Conservation (phyloP, 1,140 invertebrate genomes). For the Solen grandis region DNA sequence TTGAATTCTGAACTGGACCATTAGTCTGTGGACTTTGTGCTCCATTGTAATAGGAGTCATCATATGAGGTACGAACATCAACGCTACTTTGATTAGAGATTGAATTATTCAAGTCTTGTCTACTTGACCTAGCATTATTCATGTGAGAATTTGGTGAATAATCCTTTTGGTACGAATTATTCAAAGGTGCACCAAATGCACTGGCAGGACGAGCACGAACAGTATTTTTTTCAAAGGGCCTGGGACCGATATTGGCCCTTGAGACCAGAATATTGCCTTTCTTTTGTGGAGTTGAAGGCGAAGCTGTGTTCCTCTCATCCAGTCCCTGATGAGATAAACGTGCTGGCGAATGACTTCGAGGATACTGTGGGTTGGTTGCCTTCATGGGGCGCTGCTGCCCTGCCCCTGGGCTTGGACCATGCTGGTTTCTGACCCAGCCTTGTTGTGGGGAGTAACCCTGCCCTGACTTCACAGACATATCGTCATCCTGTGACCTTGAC, state of each 20-base stretch:
- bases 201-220: constrained; percentile 38
- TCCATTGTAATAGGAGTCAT: constrained; percentile 30
- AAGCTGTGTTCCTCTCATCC: constrained; percentile 3
- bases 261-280: constrained; percentile 52
- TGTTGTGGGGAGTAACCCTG: constrained; percentile 23
- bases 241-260: constrained; percentile 18
- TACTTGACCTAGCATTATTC: constrained; percentile 29
- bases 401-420: constrained; percentile 6
- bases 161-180: constrained; percentile 27
- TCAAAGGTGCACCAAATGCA: constrained; percentile 48
- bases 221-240: constrained; percentile 37
- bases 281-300: constrained; percentile 25
- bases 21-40: constrained; percentile 29
- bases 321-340: constrained; percentile 19
- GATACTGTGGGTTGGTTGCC: constrained; percentile 34
- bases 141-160: constrained; percentile 10
- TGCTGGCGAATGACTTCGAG: constrained; percentile 29
- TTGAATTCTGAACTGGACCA: constrained; percentile 19
- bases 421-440: constrained; percentile 23
- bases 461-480: constrained; percentile 46
- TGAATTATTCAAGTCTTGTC: constrained; percentile 33
- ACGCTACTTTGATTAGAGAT: constrained; percentile 18
- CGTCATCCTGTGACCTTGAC: constrained; percentile 43
- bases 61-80: constrained; percentile 25
- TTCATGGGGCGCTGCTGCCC: constrained; percentile 42